Percentiles rank a stretch among this genome's conserved stretches.
Evolutionary conservation across 2,113 vertebrate species (phyloP).

Genomic region (Halichoeres trimaculatus): DNA sequence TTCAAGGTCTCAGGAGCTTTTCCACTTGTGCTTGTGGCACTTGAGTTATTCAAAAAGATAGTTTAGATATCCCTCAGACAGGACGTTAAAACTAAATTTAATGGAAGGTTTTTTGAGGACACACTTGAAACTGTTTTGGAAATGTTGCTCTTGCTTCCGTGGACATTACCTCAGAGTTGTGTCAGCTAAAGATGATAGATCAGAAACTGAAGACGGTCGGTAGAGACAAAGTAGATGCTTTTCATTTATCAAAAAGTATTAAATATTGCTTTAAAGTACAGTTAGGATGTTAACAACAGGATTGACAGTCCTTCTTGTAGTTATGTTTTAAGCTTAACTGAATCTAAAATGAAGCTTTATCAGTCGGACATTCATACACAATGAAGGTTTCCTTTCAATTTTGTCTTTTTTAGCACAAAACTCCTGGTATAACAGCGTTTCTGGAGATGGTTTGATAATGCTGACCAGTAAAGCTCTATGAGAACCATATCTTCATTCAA

Average conservation of each 20-base stretch:
- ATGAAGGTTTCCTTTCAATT: neutral
- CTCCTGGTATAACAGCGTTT: neutral
- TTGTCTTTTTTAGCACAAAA: neutral
- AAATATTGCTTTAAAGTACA: too few relatives aligned
- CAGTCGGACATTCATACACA: neutral
- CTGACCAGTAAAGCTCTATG: neutral
- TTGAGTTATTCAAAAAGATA: neutral
- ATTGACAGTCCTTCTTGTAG: neutral
- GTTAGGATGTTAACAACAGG: neutral
- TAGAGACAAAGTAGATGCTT: neutral
- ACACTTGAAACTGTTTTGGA: neutral
- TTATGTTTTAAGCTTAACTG: neutral
- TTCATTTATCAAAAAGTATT: too few relatives aligned
- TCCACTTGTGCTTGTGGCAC: neutral
- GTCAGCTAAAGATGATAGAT: too few relatives aligned
- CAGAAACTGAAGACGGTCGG: neutral
- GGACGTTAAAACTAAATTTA: too few relatives aligned
- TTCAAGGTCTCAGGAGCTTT: neutral
- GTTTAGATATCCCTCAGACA: too few relatives aligned
- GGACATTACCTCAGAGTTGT: neutral
- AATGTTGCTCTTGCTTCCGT: neutral
- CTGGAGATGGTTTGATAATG: too few relatives aligned
- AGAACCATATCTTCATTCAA: too few relatives aligned
- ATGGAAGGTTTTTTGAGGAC: too few relatives aligned
- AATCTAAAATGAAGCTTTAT: neutral